Evolutionary conservation across 2,113 vertebrate species (phyloP), one percentile per base, ranked within the genome.

Genomic region (Caretta caretta): DNA sequence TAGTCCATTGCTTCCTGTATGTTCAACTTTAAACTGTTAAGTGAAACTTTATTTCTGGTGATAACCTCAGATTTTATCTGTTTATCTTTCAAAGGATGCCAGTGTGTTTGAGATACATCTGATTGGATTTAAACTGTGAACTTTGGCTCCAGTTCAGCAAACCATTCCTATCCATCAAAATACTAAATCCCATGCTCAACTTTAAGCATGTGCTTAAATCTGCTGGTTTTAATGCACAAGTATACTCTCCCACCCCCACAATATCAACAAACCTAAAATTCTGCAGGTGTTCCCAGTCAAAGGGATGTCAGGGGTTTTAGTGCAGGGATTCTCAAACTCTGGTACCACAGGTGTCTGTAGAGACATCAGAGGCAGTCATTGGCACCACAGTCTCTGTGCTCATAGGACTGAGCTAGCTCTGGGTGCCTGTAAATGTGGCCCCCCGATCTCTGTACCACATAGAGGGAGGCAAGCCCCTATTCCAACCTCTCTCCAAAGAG

Each of bases 301-400:
- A 86, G 62, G 56, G 79, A 48, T 17, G 54, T 38, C n/a, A 72
- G 65, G 35, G 5, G 46, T 35, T 24, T 24, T 46, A 84, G 69
- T 24, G 42, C 62, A 84, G 24, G 48, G 24, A 17, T 53, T 42
- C 56, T 79, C 48, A 24, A 79, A 53, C n/a, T 25, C 46, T 46
- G n/a, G 20, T 46, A 59, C 16, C 59, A 84, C 54, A 29, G 25
- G 57, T 59, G 12, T 29, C 57, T 59, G n/a, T 38, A 20, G n/a
- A 20, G 65, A 72, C n/a, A 10, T n/a, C 1, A 0, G 1, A 9
- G 62, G 5, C 17, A 1, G 6, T 10, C 17, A 2, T 29, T 19
- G 8, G 8, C 29, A 38, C 85, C 49, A 59, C 2, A 48, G n/a
- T 53, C 65, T 79, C 31, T 80, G 31, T 0, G 0, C 27, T 42